Base-by-base conservation (phyloP, 2,888 invertebrate genomes). In the Caenorhabditis japonica region DNA sequence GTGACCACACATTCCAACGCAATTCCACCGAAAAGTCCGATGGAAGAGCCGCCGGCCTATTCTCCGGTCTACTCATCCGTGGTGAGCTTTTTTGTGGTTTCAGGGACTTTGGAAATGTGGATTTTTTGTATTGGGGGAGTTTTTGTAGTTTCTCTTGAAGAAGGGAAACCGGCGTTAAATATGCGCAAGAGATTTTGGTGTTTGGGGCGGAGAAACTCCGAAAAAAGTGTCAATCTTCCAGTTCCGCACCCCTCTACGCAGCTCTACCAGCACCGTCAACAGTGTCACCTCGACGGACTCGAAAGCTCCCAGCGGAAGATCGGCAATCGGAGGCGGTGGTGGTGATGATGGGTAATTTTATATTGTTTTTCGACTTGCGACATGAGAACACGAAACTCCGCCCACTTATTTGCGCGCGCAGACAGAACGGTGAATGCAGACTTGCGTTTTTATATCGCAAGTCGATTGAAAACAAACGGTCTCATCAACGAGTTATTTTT, bases 1-100 rank as follows among this genome's bases (percentile, higher is more conserved):
- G 51, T 56, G 2, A 62, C 62, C 25, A 71, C 71, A 10, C 62
- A 58, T 34, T 62, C 71, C 49, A 62, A 55, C 19, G 62, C 58
- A 21, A 3, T 46, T 17, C 51, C 49, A 13, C 46, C 71, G 38
- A 71, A 62, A 34, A 62, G 58, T 21, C 71, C 71, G 12, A 15
- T 43, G 3, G 58, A 62, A 39, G 62, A 71, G 33, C 44, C 53
- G 52, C 59, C 71, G 27, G 56, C 51, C 33, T 70, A 70, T 53
- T 71, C 71, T 43, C 71, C 71, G 5, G 52, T 51, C 25, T 71
- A 71, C 38, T 71, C 71, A 44, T 70, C 70, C 7, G 51, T 58
- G 21, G 60, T 69, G n/a, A n/a, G n/a, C n/a, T n/a, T n/a, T n/a
- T n/a, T n/a, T n/a, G n/a, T n/a, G n/a, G n/a, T n/a, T n/a, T n/a